Percentiles rank a stretch among this genome's conserved stretches.
Conservation (phyloP, 2,113 vertebrate species). For the cattle (Bos taurus) region ARS-UCD2.0 NC_037336.1:102312501-102313000, state of each 20-base stretch:
- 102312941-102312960: not conserved
- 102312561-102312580: not conserved
- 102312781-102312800: not conserved
- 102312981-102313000: not conserved
- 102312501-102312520: not conserved
- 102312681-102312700: not conserved
- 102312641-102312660: not conserved
- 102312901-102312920: not conserved
- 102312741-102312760: not conserved
- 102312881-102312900: not conserved
- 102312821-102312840: not conserved
- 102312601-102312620: too few relatives aligned
- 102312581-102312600: rapidly evolving
- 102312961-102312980: not conserved
- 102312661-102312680: not conserved
- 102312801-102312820: not conserved
- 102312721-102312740: not conserved
- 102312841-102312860: not conserved
- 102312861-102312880: not conserved
- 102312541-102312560: not conserved
- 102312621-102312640: rapidly evolving
- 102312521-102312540: not conserved
- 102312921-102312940: not conserved
- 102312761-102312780: not conserved
- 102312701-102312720: not conserved